phyloP scores from a whole-genome alignment of 2,113 vertebrate genomes.

The Tragulus kanchil region DNA sequence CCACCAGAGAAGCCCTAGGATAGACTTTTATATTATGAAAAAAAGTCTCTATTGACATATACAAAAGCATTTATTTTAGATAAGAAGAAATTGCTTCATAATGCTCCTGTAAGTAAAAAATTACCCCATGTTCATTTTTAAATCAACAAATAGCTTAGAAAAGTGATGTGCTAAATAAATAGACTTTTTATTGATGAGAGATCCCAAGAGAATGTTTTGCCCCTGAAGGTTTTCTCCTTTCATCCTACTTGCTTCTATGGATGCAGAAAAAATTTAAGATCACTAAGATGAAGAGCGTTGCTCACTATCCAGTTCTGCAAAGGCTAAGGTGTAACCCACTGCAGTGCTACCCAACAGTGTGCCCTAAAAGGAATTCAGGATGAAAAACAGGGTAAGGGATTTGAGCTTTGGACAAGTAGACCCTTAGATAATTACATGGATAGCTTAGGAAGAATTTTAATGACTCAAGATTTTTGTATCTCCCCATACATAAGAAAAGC shows the following conservation, averaged over 20 bases:
- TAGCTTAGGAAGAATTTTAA: background rate
- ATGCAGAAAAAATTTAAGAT: background rate
- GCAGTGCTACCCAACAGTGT: background rate
- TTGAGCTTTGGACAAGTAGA: background rate
- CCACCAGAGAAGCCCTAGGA: background rate
- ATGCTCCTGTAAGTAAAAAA: background rate
- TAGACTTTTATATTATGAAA: background rate
- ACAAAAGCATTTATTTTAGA: background rate
- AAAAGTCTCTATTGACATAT: background rate
- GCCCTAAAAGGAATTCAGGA: background rate
- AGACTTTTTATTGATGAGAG: background rate
- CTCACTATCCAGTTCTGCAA: background rate
- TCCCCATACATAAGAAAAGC: background rate
- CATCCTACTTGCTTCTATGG: background rate
- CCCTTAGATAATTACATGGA: background rate
- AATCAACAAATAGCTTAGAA: background rate
- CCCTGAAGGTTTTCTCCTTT: background rate
- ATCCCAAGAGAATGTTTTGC: background rate
- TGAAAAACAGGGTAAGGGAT: background rate
- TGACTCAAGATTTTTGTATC: background rate
- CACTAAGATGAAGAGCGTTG: background rate
- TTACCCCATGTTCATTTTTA: background rate
- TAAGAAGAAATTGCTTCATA: conserved; percentile 4
- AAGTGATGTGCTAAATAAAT: background rate
- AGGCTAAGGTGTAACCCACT: background rate